phyloP scores from a whole-genome alignment of 2,113 vertebrate genomes.

The Cephalopterus ornatus region DNA sequence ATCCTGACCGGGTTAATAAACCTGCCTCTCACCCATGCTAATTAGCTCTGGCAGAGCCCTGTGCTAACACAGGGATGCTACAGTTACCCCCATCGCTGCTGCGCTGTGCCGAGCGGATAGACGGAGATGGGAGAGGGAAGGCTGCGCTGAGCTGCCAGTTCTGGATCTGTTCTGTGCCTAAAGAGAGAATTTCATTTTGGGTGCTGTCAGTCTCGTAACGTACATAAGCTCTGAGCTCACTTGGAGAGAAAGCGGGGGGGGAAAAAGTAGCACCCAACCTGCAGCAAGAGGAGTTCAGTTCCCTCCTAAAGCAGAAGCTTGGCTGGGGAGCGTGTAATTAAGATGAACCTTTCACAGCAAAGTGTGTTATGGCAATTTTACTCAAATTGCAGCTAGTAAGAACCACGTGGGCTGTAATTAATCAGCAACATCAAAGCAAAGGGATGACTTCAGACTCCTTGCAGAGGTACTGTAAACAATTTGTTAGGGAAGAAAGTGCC shows the following conservation, averaged over 20 bases:
- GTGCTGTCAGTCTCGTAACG: not conserved
- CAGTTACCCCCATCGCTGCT: not conserved
- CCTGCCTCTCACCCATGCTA: not conserved
- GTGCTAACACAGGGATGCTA: not conserved
- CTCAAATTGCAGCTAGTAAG: conserved; percentile 25
- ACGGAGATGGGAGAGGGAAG: not conserved
- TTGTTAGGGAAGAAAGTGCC: conserved; percentile 22
- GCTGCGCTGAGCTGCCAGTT: conserved; percentile 30
- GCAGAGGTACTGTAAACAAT: conserved; percentile 45
- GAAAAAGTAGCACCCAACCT: not conserved
- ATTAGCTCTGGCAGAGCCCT: conserved; percentile 1
- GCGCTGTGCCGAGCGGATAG: not conserved
- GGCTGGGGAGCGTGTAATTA: conserved; percentile 14
- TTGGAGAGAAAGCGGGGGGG: not conserved
- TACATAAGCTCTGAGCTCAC: conserved; percentile 8
- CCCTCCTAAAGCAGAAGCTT: not conserved
- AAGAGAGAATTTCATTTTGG: conserved; percentile 50
- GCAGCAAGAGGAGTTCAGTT: not conserved
- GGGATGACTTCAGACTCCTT: conserved; percentile 15
- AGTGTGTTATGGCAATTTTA: not conserved
- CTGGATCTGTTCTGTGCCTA: conserved; percentile 15
- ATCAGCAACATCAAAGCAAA: conserved; percentile 40
- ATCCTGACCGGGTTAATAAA: not conserved
- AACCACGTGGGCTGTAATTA: conserved; percentile 44
- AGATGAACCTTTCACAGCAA: conserved; percentile 22